These are phyloP conservation scores for Engraulis encrasicolus DNA, from an alignment of 2,113 vertebrate species.

Conservation along the genomic window DNA sequence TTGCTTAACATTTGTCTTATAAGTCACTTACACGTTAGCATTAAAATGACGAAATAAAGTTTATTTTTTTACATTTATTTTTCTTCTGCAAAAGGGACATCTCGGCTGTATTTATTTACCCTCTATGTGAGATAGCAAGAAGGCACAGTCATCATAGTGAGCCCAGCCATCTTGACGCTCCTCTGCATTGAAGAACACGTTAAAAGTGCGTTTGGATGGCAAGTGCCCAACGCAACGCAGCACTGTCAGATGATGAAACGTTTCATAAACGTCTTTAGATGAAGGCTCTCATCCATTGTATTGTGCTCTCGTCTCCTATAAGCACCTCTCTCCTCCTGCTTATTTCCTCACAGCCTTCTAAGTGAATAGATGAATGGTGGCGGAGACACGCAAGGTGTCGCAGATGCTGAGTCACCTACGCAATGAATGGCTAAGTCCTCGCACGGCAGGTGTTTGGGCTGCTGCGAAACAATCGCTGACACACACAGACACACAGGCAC, in stretches of 20 bases:
- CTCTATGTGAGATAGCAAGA: constrained; percentile 52
- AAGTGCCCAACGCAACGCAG: constrained; percentile 38
- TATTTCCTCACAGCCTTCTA: constrained; percentile 52
- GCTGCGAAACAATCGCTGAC: neutral
- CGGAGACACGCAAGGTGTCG: neutral
- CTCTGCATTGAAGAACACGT: constrained; percentile 64
- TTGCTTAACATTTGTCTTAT: too few species aligned
- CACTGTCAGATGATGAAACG: constrained; percentile 49
- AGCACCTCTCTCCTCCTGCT: constrained; percentile 34
- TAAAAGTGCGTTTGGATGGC: too few species aligned
- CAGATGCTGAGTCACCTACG: neutral
- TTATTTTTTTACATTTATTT: too few species aligned
- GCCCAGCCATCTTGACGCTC: constrained; percentile 9
- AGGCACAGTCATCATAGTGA: constrained; percentile 60
- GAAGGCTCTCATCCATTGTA: constrained; percentile 50
- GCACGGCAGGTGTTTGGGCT: neutral
- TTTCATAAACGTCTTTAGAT: constrained; percentile 61
- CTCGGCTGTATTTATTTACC: neutral
- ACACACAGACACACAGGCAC: neutral
- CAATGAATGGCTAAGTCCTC: neutral
- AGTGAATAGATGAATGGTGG: constrained; percentile 57
- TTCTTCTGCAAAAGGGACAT: neutral
- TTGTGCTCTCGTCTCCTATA: constrained; percentile 25
- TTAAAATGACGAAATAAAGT: too few species aligned
- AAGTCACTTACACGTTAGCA: too few species aligned